phyloP scores from a whole-genome alignment of 2,888 invertebrate genomes.

The Phasia obesa region DNA sequence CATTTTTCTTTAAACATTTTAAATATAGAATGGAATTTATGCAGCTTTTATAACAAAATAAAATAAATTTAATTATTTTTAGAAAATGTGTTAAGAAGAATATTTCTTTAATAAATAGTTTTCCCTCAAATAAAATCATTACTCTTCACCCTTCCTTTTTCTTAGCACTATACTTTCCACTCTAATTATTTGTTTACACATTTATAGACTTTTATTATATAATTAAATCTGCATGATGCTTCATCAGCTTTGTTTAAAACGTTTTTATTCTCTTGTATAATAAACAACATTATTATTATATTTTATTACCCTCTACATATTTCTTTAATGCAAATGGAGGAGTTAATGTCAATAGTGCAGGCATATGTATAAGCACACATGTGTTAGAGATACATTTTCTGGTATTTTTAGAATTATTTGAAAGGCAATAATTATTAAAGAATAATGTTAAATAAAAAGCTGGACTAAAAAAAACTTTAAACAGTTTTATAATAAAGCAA shows the following conservation, averaged over 20 bases:
- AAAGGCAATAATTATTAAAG: not conserved
- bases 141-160: not conserved
- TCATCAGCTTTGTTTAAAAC: not conserved
- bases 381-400: not conserved
- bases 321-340: not conserved
- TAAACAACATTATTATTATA: not conserved
- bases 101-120: not conserved
- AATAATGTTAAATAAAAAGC: not conserved
- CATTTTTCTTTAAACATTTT: too few species aligned
- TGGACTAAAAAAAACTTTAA: not conserved
- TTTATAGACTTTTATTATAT: not conserved
- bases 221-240: not conserved
- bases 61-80: too few species aligned
- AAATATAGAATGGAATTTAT: too few species aligned
- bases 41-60: too few species aligned
- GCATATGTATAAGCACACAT: not conserved
- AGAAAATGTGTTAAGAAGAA: too few species aligned
- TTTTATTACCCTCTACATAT: not conserved
- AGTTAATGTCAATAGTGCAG: not conserved
- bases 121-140: not conserved
- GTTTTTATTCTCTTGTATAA: too few species aligned
- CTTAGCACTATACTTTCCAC: not conserved
- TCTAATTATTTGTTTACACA: not conserved
- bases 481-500: too few species aligned
- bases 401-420: not conserved